Conservation (phyloP, 2,888 invertebrate genomes). For the Therioaphis trifolii region DNA sequence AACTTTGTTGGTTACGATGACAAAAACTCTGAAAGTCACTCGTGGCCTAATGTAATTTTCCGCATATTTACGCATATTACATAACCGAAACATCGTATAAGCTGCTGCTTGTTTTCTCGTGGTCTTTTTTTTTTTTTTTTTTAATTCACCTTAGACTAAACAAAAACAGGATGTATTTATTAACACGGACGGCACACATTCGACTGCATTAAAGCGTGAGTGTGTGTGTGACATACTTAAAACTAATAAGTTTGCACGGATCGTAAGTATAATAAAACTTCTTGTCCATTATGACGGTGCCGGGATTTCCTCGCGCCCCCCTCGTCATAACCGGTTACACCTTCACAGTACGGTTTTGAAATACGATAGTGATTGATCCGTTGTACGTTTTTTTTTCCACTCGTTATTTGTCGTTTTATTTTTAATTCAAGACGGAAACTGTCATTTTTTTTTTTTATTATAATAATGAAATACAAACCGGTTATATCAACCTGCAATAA, state of each 20-base stretch:
- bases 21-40: background rate
- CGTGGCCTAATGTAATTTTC: too few relatives aligned
- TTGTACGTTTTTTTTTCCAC: slow-evolving; percentile 19
- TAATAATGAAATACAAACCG: slow-evolving; percentile 30
- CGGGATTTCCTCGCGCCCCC: background rate
- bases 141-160: background rate
- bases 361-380: slow-evolving; percentile 62
- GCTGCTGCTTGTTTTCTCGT: too few relatives aligned
- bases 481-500: slow-evolving; percentile 43
- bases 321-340: slow-evolving; percentile 49
- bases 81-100: too few relatives aligned
- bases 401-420: slow-evolving; percentile 48
- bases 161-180: slow-evolving; percentile 15
- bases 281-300: slow-evolving; percentile 31
- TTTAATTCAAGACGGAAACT: slow-evolving; percentile 56
- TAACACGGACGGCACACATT: background rate
- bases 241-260: slow-evolving; percentile 9
- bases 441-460: slow-evolving; percentile 45
- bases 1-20: background rate
- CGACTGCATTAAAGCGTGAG: background rate
- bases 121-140: too few relatives aligned
- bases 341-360: slow-evolving; percentile 56
- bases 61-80: too few relatives aligned
- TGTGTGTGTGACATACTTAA: slow-evolving; percentile 15
- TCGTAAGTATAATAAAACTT: slow-evolving; percentile 27